Conservation (phyloP, 2,797 vertebrate species). For the Microcaecilia unicolor region DNA sequence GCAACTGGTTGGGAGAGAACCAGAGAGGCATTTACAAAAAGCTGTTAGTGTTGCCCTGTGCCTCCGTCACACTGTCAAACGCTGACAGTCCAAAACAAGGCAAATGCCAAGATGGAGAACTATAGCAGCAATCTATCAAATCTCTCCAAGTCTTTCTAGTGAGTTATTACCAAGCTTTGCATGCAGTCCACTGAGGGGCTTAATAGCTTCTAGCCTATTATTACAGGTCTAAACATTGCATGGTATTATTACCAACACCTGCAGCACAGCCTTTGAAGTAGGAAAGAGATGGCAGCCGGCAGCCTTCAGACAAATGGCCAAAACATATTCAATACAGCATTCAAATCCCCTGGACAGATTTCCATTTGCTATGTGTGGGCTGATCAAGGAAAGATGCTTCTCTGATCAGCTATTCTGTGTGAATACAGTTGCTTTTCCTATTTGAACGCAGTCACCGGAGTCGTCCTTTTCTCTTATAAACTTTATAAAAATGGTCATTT, state of each 20-base stretch:
- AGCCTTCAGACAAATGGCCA: background rate
- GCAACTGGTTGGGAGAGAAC: conserved; percentile 10
- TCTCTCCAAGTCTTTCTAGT: background rate
- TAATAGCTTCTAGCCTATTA: background rate
- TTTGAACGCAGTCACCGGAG: too few relatives aligned
- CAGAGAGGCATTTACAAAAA: conserved; percentile 18
- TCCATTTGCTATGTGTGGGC: background rate
- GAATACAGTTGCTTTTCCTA: too few relatives aligned
- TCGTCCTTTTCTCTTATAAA: too few relatives aligned
- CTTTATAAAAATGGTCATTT: too few relatives aligned
- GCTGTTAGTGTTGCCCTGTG: background rate
- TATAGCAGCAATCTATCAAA: conserved; percentile 12
- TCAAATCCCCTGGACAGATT: background rate
- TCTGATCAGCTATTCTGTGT: too few relatives aligned
- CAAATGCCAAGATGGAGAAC: conserved; percentile 16
- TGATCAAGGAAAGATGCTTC: too few relatives aligned
- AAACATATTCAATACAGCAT: background rate
- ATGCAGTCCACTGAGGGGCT: background rate
- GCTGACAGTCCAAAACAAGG: conserved; percentile 16
- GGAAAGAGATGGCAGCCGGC: background rate
- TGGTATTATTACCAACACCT: background rate
- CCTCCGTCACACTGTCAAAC: conserved; percentile 4
- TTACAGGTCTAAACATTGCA: background rate
- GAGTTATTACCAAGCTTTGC: conserved; percentile 7
- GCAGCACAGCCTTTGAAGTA: background rate